phyloP scores from a whole-genome alignment of 2,797 vertebrate genomes.

The Coregonus suidteri region DNA sequence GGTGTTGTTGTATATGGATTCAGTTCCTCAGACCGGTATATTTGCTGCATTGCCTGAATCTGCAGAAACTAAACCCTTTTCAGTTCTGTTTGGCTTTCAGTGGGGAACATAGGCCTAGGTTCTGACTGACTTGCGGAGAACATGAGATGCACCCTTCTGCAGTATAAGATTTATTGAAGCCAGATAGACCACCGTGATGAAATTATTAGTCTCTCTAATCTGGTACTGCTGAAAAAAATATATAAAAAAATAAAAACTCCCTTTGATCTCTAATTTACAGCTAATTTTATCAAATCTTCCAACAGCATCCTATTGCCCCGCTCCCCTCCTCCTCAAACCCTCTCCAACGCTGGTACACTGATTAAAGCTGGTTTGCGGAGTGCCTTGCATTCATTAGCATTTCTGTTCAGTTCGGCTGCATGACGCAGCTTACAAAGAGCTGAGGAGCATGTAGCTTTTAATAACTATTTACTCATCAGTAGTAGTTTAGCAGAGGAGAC shows the following conservation, averaged over 20 bases:
- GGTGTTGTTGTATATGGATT: neutral
- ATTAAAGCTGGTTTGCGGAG: constrained; percentile 25
- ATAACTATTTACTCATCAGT: constrained; percentile 21
- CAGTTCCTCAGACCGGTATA: neutral
- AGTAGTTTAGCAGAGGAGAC: neutral
- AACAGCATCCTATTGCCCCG: constrained; percentile 22
- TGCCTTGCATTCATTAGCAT: constrained; percentile 31
- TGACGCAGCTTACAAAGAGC: constrained; percentile 11
- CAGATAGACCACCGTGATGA: constrained; percentile 30
- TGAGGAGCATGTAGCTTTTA: constrained; percentile 11
- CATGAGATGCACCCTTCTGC: too few relatives aligned
- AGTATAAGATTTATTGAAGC: constrained; percentile 24
- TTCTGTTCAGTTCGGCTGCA: constrained; percentile 14
- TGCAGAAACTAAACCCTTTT: neutral
- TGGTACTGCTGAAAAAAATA: constrained; percentile 8
- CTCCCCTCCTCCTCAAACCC: neutral
- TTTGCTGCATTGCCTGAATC: neutral
- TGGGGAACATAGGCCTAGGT: neutral
- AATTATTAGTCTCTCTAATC: constrained; percentile 38
- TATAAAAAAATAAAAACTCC: neutral
- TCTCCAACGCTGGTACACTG: constrained; percentile 19
- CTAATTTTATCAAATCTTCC: constrained; percentile 49
- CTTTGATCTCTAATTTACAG: constrained; percentile 52
- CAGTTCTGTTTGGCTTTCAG: neutral
- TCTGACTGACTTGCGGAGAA: too few relatives aligned